These are phyloP conservation scores for Eumerus sabulonum DNA, from an alignment of 2,888 invertebrate species.

Conservation along the genomic window DNA sequence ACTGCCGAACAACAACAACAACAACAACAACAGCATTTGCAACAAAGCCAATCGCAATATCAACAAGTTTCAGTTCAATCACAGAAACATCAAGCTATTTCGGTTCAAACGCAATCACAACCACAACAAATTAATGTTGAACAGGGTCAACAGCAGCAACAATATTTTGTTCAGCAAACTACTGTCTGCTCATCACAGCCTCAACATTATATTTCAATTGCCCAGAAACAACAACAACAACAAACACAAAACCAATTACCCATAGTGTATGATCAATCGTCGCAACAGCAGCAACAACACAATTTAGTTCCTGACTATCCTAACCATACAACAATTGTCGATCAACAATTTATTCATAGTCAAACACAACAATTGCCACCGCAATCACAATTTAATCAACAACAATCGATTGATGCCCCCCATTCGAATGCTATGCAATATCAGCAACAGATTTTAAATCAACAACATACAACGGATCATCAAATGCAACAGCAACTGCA, in stretches of 20 bases:
- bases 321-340: slow-evolving; percentile 27
- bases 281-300: slow-evolving; percentile 62
- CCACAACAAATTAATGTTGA: slow-evolving; percentile 29
- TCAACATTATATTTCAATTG: slow-evolving; percentile 47
- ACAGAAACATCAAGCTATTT: slow-evolving; percentile 33
- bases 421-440: slow-evolving; percentile 27
- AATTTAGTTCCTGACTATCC: slow-evolving; percentile 51
- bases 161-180: slow-evolving; percentile 70
- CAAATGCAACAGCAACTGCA: slow-evolving; percentile 78
- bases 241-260: slow-evolving; percentile 27
- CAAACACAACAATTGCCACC: slow-evolving; percentile 67
- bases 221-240: slow-evolving; percentile 51
- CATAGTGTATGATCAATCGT: slow-evolving; percentile 41
- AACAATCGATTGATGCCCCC: background rate
- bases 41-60: slow-evolving; percentile 53
- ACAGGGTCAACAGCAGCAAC: slow-evolving; percentile 36
- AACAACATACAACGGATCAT: slow-evolving; percentile 71
- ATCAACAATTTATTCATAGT: slow-evolving; percentile 56
- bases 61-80: slow-evolving; percentile 73
- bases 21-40: slow-evolving; percentile 60
- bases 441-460: slow-evolving; percentile 71
- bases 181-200: slow-evolving; percentile 56
- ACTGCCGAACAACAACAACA: slow-evolving; percentile 17
- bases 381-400: slow-evolving; percentile 65
- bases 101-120: slow-evolving; percentile 49